Evolutionary conservation across 1,140 invertebrate genomes (phyloP), one percentile per base, ranked within the genome.

Genomic region (Zaprionus tsacasi): DNA sequence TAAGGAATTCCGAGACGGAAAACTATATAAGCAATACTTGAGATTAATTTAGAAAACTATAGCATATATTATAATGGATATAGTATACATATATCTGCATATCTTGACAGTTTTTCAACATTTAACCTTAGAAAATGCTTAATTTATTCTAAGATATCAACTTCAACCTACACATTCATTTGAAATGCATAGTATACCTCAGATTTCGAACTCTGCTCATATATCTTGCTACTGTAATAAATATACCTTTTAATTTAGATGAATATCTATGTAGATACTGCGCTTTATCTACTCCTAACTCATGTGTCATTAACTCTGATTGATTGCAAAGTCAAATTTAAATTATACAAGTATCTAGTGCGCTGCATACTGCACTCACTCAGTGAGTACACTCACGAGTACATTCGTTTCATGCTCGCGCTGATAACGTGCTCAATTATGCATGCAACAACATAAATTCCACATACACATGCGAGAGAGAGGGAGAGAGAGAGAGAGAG

Each of bases 361-460:
- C 30, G 3, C 6, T 2, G 40, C 40, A 43, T 33, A 33, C 30
- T 21, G 21, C 21, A 21, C 38, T 40, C 38, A 40, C 1, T 40
- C 13, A 40, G 38, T 40, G 38, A n/a, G 21, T n/a, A 45, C 40
- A 15, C n/a, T 45, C 40, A n/a, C 25, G 45, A 8, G 45, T 12
- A 1, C 10, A 15, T 8, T 25, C 17, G 8, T 30, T 30, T 30
- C 27, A 0, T 30, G 1, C 27, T 30, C 27, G n/a, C n/a, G n/a
- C 45, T 57, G 69, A 76, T 71, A 76, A 76, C 57, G 35, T 68
- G 43, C 36, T 56, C 40, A 76, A 76, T 74, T 74, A 71, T 60
- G 55, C 73, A 58, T 76, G 60, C 36, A 40, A 57, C 38, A 52
- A 54, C 45, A 67, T 72, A 79, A 79, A 72, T 60, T 63, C 43